These are phyloP conservation scores for Disparrhopalites patrizii DNA, from an alignment of 2,888 invertebrate genomes.

Conservation along the genomic window DNA sequence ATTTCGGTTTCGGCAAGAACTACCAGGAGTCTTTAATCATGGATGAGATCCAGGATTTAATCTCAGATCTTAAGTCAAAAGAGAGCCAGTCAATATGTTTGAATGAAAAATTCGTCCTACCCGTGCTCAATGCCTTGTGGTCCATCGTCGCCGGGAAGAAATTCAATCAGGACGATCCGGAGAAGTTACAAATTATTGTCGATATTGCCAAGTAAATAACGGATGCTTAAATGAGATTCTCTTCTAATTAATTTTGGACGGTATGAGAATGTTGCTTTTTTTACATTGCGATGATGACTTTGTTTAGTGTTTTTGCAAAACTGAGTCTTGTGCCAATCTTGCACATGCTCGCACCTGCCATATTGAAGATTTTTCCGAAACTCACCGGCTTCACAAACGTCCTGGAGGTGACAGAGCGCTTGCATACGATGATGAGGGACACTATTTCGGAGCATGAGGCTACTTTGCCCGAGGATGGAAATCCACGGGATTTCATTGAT, in stretches of 20 bases:
- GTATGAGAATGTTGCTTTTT: not conserved
- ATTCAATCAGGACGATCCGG: not conserved
- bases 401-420: not conserved
- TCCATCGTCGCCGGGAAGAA: conserved; percentile 1
- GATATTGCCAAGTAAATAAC: not conserved
- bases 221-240: not conserved
- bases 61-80: not conserved
- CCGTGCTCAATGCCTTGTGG: not conserved
- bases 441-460: conserved; percentile 11
- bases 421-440: conserved; percentile 10
- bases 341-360: conserved; percentile 1
- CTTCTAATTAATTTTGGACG: not conserved
- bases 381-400: not conserved
- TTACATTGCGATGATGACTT: not conserved
- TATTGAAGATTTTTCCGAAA: conserved; percentile 1
- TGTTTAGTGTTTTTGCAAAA: conserved; percentile 8
- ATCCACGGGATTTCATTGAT: conserved; percentile 39
- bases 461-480: conserved; percentile 9
- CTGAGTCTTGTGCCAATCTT: not conserved
- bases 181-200: not conserved
- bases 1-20: conserved; percentile 1
- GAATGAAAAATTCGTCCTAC: not conserved
- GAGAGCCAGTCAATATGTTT: not conserved
- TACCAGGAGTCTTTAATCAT: not conserved
- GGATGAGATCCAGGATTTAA: not conserved